Conservation (phyloP, 2,797 vertebrate genomes). For the Propithecus perrieri region DNA sequence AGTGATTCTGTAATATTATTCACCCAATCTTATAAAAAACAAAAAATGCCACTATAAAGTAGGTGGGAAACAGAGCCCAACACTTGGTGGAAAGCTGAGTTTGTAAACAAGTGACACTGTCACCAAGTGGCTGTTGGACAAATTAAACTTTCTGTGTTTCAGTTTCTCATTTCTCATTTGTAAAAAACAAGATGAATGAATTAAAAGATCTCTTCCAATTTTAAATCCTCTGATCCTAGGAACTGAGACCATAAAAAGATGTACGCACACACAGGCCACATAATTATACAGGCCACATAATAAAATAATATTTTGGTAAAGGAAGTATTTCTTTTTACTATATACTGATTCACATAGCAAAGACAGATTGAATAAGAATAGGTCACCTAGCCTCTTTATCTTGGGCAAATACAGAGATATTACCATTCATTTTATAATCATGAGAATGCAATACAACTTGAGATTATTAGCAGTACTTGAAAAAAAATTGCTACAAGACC, state of each 20-base stretch:
- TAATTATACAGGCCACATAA: background rate
- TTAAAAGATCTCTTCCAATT: background rate
- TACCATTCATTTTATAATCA: background rate
- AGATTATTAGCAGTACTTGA: background rate
- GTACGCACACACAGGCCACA: background rate
- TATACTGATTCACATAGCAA: background rate
- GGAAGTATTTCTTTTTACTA: background rate
- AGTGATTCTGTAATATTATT: background rate
- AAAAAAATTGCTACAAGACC: background rate
- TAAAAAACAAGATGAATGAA: conserved; percentile 25
- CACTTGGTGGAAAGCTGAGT: background rate
- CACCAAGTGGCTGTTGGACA: background rate
- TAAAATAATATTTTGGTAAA: background rate
- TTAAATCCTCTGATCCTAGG: conserved; percentile 27
- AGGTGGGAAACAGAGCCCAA: background rate
- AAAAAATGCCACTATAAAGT: background rate
- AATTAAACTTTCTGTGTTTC: conserved; percentile 2
- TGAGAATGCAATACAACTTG: background rate
- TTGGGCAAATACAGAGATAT: background rate
- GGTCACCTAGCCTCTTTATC: background rate
- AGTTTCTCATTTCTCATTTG: background rate
- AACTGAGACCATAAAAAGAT: background rate
- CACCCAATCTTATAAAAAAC: background rate
- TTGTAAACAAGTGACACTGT: background rate
- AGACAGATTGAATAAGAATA: background rate